Evolutionary conservation across 2,797 vertebrate species (phyloP).

Genomic region (Harpagifer antarcticus): DNA sequence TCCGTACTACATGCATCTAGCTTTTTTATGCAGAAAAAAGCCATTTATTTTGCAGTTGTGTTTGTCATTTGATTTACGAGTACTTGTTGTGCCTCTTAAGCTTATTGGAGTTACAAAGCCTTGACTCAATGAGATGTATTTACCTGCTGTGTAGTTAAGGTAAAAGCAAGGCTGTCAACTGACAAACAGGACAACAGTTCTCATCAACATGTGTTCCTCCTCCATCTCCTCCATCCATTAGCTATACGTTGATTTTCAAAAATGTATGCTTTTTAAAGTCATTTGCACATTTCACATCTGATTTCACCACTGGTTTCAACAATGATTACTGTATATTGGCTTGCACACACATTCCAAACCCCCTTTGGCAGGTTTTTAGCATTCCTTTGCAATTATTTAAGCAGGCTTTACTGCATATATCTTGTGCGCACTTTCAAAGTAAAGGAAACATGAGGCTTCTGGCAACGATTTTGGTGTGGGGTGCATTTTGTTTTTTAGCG

Average conservation of each 20-base stretch:
- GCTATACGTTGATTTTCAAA: constrained; percentile 82
- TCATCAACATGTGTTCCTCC: constrained; percentile 83
- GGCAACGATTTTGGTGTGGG: constrained; percentile 49
- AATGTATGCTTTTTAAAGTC: constrained; percentile 80
- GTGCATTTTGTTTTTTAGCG: constrained; percentile 54
- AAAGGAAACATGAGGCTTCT: constrained; percentile 71
- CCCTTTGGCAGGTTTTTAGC: constrained; percentile 65
- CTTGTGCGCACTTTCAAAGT: constrained; percentile 66
- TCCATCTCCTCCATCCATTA: constrained; percentile 84
- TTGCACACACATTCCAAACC: constrained; percentile 64
- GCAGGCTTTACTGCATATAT: constrained; percentile 77
- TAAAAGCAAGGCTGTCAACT: constrained; percentile 86
- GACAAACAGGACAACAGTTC: constrained; percentile 83
- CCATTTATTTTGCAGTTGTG: constrained; percentile 76
- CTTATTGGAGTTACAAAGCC: constrained; percentile 83
- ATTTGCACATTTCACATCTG: constrained; percentile 84
- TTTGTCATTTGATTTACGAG: constrained; percentile 88
- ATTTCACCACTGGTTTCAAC: constrained; percentile 78
- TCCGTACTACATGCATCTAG: constrained; percentile 63
- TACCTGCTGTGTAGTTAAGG: constrained; percentile 80
- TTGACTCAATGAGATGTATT: constrained; percentile 81
- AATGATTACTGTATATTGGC: constrained; percentile 74
- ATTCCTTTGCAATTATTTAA: constrained; percentile 74
- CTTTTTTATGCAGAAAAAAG: constrained; percentile 71
- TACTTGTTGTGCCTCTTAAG: constrained; percentile 86